phyloP scores from a whole-genome alignment of 2,888 invertebrate species.

The Philereme transversata region DNA sequence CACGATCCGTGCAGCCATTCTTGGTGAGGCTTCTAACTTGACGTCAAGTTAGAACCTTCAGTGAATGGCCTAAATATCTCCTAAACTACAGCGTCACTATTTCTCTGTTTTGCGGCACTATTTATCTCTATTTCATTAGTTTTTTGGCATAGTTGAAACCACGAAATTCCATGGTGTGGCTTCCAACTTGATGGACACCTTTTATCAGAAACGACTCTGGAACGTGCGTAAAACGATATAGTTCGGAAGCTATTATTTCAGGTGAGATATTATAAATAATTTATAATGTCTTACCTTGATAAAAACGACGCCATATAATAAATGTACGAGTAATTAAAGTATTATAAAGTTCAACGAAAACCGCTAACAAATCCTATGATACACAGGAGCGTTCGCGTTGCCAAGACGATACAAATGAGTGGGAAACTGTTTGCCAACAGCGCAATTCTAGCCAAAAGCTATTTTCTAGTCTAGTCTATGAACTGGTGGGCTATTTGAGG shows the following conservation, averaged over 20 bases:
- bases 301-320: slow-evolving; percentile 19
- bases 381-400: slow-evolving; percentile 39
- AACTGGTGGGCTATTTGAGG: slow-evolving; percentile 30
- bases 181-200: neutral
- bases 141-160: no score
- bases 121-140: no score
- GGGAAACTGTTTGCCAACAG: slow-evolving; percentile 37
- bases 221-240: slow-evolving; percentile 34
- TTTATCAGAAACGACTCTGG: slow-evolving; percentile 39
- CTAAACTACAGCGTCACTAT: no score
- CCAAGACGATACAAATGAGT: slow-evolving; percentile 40
- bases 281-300: no score
- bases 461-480: slow-evolving; percentile 30
- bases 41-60: no score
- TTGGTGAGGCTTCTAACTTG: no score
- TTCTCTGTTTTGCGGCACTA: no score
- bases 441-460: slow-evolving; percentile 38
- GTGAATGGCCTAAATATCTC: no score
- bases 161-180: no score
- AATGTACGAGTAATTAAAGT: slow-evolving; percentile 25
- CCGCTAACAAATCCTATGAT: slow-evolving; percentile 26
- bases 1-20: no score
- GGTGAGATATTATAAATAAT: slow-evolving; percentile 7
- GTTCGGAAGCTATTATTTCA: slow-evolving; percentile 32
- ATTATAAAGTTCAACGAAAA: slow-evolving; percentile 23